Conservation (phyloP, 2,888 invertebrate genomes). For the Zhuqinia jingwanae region DNA sequence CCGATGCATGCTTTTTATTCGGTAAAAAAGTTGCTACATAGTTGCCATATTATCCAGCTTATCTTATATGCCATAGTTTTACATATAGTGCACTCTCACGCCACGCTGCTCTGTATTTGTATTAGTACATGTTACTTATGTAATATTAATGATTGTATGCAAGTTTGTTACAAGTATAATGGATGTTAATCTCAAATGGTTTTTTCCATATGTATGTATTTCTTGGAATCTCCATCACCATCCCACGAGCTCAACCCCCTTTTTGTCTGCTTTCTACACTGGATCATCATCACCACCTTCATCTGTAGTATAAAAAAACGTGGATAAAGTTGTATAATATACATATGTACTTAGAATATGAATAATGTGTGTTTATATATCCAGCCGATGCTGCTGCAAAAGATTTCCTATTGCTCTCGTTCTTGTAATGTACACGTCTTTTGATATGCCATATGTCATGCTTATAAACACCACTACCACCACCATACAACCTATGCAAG, state of each 20-base stretch:
- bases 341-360: not conserved
- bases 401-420: not conserved
- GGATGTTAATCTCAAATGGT: too few species aligned
- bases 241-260: slow-evolving; percentile 6
- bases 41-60: not conserved
- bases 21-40: too few species aligned
- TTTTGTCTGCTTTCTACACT: not conserved
- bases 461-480: not conserved
- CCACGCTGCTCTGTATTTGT: too few species aligned
- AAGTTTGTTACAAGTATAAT: too few species aligned
- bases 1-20: not conserved
- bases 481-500: not conserved
- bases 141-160: too few species aligned
- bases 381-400: not conserved
- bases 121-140: too few species aligned
- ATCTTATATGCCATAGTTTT: not conserved
- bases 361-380: not conserved
- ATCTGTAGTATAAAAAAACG: too few species aligned
- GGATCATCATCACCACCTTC: not conserved
- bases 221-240: slow-evolving; percentile 47
- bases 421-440: too few species aligned
- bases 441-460: not conserved
- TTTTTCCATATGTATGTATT: not conserved
- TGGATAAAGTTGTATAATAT: too few species aligned
- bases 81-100: not conserved